Evolutionary conservation across 2,888 invertebrate genomes (phyloP).

Genomic region (Torymus texanus): DNA sequence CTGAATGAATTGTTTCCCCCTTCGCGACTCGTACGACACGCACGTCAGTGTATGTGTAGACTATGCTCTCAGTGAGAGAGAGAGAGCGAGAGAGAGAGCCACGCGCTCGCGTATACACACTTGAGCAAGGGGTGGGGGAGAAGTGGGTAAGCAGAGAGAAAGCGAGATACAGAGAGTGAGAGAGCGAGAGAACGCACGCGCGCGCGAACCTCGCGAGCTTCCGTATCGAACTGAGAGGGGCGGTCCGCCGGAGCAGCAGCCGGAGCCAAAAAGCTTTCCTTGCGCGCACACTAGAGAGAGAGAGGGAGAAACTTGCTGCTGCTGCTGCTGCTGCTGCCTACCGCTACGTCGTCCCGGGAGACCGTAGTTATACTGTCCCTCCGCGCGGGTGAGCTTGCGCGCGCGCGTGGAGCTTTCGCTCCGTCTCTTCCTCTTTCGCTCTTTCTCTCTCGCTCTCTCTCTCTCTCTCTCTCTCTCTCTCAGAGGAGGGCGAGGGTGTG

Average conservation of each 20-base stretch:
- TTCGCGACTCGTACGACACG: too few species aligned
- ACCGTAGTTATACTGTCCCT: constrained; percentile 35
- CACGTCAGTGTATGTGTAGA: too few species aligned
- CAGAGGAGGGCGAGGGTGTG: too few species aligned
- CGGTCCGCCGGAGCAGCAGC: not conserved
- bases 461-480: not conserved
- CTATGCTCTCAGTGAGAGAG: too few species aligned
- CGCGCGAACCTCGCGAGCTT: constrained; percentile 26
- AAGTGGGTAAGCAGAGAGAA: too few species aligned
- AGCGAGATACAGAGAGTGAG: not conserved
- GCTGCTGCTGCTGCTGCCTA: constrained; percentile 16
- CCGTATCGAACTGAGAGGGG: constrained; percentile 44
- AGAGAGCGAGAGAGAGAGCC: too few species aligned
- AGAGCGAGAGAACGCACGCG: not conserved
- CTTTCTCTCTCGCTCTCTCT: not conserved
- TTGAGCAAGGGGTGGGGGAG: not conserved
- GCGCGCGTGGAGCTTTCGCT: not conserved
- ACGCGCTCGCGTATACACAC: not conserved
- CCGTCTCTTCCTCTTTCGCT: not conserved
- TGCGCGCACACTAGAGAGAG: constrained; percentile 13
- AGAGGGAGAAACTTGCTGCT: constrained; percentile 32
- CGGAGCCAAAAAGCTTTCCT: constrained; percentile 22
- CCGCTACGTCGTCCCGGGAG: constrained; percentile 46
- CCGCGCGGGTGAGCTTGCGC: constrained; percentile 30
- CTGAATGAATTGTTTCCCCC: too few species aligned